A percentile compares a stretch with the other conserved stretches of the same genome.
Conservation (phyloP, 1,140 invertebrate species). For the Drosophila kohkoa region DNA sequence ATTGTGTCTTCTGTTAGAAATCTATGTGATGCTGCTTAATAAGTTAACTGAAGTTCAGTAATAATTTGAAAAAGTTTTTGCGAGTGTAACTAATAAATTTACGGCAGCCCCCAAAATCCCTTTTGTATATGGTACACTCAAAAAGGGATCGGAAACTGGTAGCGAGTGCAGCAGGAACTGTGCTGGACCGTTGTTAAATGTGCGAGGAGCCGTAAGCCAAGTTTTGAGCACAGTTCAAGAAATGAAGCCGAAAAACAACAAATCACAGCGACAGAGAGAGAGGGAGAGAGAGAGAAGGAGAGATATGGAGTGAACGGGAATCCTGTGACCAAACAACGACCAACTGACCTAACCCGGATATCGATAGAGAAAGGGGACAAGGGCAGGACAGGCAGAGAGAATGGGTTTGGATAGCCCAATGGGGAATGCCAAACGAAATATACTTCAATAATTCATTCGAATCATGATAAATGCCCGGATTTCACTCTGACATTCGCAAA, state of each 20-base stretch:
- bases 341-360: slow-evolving; percentile 36
- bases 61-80: slow-evolving; percentile 28
- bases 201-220: slow-evolving; percentile 12
- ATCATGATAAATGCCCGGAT: slow-evolving; percentile 62
- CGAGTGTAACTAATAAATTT: slow-evolving; percentile 33
- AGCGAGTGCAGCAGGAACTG: not conserved
- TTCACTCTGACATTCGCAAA: slow-evolving; percentile 51
- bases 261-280: not conserved
- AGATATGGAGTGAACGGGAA: not conserved
- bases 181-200: slow-evolving; percentile 8
- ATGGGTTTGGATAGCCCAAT: slow-evolving; percentile 34
- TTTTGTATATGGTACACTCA: not conserved
- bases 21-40: not conserved
- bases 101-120: slow-evolving; percentile 3
- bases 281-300: not conserved
- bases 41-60: slow-evolving; percentile 19
- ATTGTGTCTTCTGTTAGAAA: not conserved
- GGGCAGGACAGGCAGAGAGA: not conserved
- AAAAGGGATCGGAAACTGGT: not conserved
- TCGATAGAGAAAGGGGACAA: not conserved
- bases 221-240: slow-evolving; percentile 39
- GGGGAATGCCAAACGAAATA: slow-evolving; percentile 50
- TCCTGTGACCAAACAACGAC: slow-evolving; percentile 31
- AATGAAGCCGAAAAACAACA: slow-evolving; percentile 14
- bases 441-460: slow-evolving; percentile 61